phyloP scores from a whole-genome alignment of 2,113 vertebrate genomes.

The Paramisgurnus dabryanus region DNA sequence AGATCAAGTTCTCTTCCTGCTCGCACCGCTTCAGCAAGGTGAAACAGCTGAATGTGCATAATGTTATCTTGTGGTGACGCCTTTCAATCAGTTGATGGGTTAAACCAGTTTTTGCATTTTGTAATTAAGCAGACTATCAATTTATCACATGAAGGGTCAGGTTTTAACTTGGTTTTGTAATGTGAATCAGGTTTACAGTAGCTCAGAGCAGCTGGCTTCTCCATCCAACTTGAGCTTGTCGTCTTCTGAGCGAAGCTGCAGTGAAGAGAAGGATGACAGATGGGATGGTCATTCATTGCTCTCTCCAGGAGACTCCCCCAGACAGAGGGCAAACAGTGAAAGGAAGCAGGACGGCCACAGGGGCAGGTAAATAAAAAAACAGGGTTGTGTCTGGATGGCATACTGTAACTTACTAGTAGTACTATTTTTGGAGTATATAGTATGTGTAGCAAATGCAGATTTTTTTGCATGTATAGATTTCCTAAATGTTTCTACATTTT shows the following conservation, averaged over 20 bases:
- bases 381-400: no score
- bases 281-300: conserved; percentile 73
- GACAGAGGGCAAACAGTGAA: conserved; percentile 65
- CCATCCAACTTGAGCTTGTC: conserved; percentile 79
- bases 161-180: background rate
- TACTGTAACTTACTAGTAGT: no score
- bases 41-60: background rate
- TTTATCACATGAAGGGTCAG: background rate
- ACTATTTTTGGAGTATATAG: no score
- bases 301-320: conserved; percentile 68
- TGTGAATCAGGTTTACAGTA: conserved; percentile 87
- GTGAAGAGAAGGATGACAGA: conserved; percentile 84
- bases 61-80: background rate
- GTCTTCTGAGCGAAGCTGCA: conserved; percentile 79
- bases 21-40: conserved; percentile 97
- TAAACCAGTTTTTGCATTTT: background rate
- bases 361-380: conserved; percentile 53
- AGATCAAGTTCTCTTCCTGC: conserved; percentile 93
- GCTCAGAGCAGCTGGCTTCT: conserved; percentile 86
- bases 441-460: no score
- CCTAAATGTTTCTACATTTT: no score
- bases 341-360: conserved; percentile 66
- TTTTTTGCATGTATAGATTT: no score
- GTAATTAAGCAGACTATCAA: background rate
- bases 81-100: background rate